phyloP scores from a whole-genome alignment of 2,113 vertebrate species.

The Phaethon lepturus region DNA sequence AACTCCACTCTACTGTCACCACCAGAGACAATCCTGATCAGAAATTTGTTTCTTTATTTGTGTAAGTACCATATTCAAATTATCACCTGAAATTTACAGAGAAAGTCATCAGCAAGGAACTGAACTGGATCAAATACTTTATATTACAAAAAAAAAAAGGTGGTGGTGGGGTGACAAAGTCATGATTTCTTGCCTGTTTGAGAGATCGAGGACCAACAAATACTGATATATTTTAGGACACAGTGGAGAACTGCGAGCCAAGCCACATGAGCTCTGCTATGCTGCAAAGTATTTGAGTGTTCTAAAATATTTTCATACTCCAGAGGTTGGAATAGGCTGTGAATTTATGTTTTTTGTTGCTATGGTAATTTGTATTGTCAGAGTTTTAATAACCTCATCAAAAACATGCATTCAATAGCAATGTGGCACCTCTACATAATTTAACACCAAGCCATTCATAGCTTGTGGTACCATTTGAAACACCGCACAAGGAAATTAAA shows the following conservation, averaged over 20 bases:
- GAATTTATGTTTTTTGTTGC: conserved; percentile 49
- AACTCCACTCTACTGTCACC: not conserved
- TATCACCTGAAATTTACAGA: not conserved
- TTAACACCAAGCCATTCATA: conserved; percentile 26
- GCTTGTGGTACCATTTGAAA: conserved; percentile 27
- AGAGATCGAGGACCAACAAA: not conserved
- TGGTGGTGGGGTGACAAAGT: not conserved
- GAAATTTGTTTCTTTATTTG: not conserved
- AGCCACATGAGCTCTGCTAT: not conserved
- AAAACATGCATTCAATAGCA: conserved; percentile 24
- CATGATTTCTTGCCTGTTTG: not conserved
- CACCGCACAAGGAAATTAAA: conserved; percentile 51
- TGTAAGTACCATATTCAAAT: not conserved
- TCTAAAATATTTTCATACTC: not conserved
- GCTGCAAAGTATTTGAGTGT: not conserved
- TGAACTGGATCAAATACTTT: not conserved
- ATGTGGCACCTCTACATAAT: not conserved
- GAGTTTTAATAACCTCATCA: conserved; percentile 67
- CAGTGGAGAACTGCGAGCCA: not conserved
- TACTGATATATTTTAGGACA: not conserved
- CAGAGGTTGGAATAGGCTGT: conserved; percentile 1
- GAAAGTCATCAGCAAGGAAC: not conserved
- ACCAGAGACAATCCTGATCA: not conserved
- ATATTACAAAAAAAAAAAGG: not conserved
- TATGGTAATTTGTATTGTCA: conserved; percentile 62